These are phyloP conservation scores for Distichodus sexfasciatus DNA, from an alignment of 2,797 vertebrate species.

Conservation along the genomic window DNA sequence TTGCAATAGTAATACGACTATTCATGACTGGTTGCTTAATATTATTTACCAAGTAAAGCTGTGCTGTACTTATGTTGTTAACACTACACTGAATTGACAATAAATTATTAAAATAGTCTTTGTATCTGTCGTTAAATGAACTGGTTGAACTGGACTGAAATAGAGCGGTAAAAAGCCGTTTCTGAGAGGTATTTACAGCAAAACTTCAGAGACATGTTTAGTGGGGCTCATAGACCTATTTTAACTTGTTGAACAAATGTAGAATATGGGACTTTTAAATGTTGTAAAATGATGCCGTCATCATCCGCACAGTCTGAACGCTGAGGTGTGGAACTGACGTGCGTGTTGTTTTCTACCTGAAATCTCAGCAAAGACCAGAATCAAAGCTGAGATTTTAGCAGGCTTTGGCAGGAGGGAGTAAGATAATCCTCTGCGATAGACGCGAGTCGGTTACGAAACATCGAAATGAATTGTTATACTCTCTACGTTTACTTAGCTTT, in stretches of 20 bases:
- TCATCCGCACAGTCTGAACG: too few relatives aligned
- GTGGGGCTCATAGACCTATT: too few relatives aligned
- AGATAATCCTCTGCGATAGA: slow-evolving; percentile 7
- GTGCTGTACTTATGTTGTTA: slow-evolving; percentile 66
- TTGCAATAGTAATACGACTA: slow-evolving; percentile 54
- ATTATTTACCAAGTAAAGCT: slow-evolving; percentile 58
- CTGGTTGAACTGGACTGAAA: too few relatives aligned
- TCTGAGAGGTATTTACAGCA: too few relatives aligned
- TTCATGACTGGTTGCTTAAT: slow-evolving; percentile 58
- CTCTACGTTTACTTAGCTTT: not conserved
- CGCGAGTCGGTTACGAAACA: not conserved
- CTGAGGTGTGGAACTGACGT: not conserved
- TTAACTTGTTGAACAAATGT: too few relatives aligned
- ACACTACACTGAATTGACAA: slow-evolving; percentile 68
- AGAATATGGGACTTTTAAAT: too few relatives aligned
- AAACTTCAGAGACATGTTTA: too few relatives aligned
- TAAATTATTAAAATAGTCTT: slow-evolving; percentile 59
- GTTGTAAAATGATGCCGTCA: too few relatives aligned
- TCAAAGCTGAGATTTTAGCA: slow-evolving; percentile 3
- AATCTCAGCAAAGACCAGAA: not conserved
- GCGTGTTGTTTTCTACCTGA: not conserved
- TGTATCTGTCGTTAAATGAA: not conserved
- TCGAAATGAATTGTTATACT: slow-evolving; percentile 13
- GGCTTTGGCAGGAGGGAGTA: not conserved
- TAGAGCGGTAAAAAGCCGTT: too few relatives aligned